Base-by-base conservation (phyloP, 2,113 vertebrate species). In the Semicossyphus pulcher region DNA sequence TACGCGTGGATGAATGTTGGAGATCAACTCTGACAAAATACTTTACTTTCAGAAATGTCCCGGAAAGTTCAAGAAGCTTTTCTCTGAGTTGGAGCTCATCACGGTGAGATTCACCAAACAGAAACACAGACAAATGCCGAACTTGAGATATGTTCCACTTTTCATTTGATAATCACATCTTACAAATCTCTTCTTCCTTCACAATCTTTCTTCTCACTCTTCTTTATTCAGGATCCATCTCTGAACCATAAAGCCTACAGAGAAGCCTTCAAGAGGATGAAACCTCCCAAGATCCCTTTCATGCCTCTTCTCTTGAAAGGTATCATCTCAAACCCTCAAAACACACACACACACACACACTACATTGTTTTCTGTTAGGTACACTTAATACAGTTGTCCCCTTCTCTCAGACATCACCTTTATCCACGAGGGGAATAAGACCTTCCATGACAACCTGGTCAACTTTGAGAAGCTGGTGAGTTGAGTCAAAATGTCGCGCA, bases 401-500 rank as follows among this genome's bases (percentile, higher is more conserved):
- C 54, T 81, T 21, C 57, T 92, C 90, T 73, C 86, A 99, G 97
- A 99, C 89, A 97, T 99, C 83, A 99, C 97, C 20, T 99, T 99
- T 80, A 99, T 99, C 88, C 97, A 99, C 4, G 97, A 99, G 93
- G 98, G 98, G 90, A 99, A 99, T 89, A 99, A 99, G 93, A 99
- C 97, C 0, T 99, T 99, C 91, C 94, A 98, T 83, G 97, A 98
- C 93, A 99, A 99, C 92, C 95, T 99, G 67, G 97, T 99, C 91
- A 99, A 99, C 84, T 99, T 99, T 92, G 97, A 99, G 93, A 99
- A 99, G 80, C 94, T 99, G 96, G 98, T 99, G 87, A 85, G 97
- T 92, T n/a, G 31, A 58, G 20, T 83, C 42, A 36, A 8, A 6
- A 14, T 45, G 11, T 64, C 21, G 54, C 9, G 39, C 15, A 37